Conservation (phyloP, 37 sponge, comb jelly and placozoan genomes). For the Cladorhizidae sp. region DNA sequence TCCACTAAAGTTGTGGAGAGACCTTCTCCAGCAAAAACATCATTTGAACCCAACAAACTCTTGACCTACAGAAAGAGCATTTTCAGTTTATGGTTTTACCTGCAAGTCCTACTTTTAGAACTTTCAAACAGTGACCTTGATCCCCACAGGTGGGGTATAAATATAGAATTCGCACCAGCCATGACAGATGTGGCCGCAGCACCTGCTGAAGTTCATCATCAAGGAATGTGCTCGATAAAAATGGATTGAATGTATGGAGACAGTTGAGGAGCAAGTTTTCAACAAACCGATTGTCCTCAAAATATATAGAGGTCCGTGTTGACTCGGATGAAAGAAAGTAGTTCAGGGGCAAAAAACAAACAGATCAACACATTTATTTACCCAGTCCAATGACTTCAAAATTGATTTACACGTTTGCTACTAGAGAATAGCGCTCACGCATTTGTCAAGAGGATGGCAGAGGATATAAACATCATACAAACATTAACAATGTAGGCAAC, state of each 20-base stretch:
- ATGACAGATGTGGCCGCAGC: slow-evolving; percentile 30
- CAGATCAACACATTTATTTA: no score
- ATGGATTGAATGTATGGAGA: slow-evolving; percentile 43
- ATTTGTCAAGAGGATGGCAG: no score
- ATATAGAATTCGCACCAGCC: slow-evolving; percentile 1
- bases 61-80: slow-evolving; percentile 39
- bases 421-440: no score
- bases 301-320: no score
- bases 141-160: slow-evolving; percentile 25
- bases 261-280: slow-evolving; percentile 33
- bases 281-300: no score
- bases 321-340: no score
- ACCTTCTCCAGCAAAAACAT: slow-evolving; percentile 23
- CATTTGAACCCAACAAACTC: slow-evolving; percentile 32
- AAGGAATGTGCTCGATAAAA: slow-evolving; percentile 17
- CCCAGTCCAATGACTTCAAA: no score
- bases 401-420: no score
- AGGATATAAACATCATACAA: no score
- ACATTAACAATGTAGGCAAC: no score
- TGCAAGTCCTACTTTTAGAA: neutral
- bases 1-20: slow-evolving; percentile 52
- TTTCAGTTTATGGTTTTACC: neutral
- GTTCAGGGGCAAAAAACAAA: no score
- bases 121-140: slow-evolving; percentile 2
- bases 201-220: slow-evolving; percentile 15